Evolutionary conservation across 1,140 invertebrate species (phyloP).

Genomic region (Caerostris darwini): DNA sequence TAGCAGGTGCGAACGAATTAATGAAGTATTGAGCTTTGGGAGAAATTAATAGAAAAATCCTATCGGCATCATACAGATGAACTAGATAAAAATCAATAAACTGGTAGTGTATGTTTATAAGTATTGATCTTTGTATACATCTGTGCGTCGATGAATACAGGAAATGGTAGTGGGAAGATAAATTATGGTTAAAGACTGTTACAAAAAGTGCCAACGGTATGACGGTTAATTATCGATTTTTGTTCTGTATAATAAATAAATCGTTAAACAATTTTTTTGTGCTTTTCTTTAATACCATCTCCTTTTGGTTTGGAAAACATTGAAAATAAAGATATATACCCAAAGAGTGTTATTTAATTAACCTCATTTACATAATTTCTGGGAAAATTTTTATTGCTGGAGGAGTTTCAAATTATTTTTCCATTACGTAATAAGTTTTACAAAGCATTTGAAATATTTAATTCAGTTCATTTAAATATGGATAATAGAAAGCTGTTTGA

Average conservation of each 20-base stretch:
- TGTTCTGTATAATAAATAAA: conserved; percentile 1
- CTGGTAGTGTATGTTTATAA: conserved; percentile 13
- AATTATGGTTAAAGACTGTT: neutral
- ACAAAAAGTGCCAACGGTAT: neutral
- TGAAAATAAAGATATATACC: neutral
- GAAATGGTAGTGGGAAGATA: neutral
- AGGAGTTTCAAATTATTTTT: no score
- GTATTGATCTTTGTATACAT: conserved; percentile 10
- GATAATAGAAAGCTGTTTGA: no score
- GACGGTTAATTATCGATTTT: neutral
- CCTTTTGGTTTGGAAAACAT: no score
- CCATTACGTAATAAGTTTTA: no score
- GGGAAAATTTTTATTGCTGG: neutral
- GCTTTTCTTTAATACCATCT: neutral
- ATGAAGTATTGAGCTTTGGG: conserved; percentile 60
- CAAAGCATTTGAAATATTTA: no score
- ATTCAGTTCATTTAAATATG: no score
- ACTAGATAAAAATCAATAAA: neutral
- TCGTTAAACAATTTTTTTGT: neutral
- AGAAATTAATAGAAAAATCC: conserved; percentile 23
- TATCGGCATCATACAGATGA: no score
- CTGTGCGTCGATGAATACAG: neutral
- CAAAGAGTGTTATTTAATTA: no score
- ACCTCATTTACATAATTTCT: no score
- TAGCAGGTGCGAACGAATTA: conserved; percentile 56